Evolutionary conservation across 2,797 vertebrate genomes (phyloP), one percentile per base, ranked within the genome.

Genomic region (Sebastes oblongus): DNA sequence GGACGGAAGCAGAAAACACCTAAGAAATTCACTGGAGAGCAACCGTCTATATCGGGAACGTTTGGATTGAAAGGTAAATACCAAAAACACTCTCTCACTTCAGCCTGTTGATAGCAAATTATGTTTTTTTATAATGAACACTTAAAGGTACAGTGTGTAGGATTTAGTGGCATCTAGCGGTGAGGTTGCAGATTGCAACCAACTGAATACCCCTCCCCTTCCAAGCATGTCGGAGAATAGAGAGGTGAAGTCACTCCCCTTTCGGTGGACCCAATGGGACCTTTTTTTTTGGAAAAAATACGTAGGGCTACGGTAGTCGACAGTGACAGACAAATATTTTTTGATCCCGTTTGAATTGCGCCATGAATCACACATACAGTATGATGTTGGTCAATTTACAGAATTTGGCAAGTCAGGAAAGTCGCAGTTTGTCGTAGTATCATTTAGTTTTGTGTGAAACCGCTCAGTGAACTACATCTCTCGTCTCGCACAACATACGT

Each of bases 1-100:
- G 98, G 98, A 97, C 98, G 98, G 96, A 99, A 99, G 96, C 98
- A 99, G 94, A 99, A 98, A 96, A 99, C 98, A 75, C 98, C 98
- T 72, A 99, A 99, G 95, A 99, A 99, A 85, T 99, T 99, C 94
- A 99, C 98, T 0, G 98, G 98, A 91, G 98, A 99, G 91, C 98
- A 99, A 92, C 97, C 98, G 0, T 99, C 98, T 14, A 99, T 99
- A 94, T 98, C 98, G 30, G 98, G 98, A 81, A 99, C 98, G 0
- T 99, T 99, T 78, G 98, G 98, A 82, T 91, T 99, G 87, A 99
- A 99, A 98, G 98, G 98, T 98, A 93, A 90, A 32, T 30, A 18
- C 20, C 2, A 9, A 39, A 29, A 16, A 16, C 1, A 8, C 42
- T 30, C 6, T 34, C 46, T 69, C 9, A 25, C n/a, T 9, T 36